Evolutionary conservation across 2,888 invertebrate species (phyloP).

Genomic region (Operophtera brumata): DNA sequence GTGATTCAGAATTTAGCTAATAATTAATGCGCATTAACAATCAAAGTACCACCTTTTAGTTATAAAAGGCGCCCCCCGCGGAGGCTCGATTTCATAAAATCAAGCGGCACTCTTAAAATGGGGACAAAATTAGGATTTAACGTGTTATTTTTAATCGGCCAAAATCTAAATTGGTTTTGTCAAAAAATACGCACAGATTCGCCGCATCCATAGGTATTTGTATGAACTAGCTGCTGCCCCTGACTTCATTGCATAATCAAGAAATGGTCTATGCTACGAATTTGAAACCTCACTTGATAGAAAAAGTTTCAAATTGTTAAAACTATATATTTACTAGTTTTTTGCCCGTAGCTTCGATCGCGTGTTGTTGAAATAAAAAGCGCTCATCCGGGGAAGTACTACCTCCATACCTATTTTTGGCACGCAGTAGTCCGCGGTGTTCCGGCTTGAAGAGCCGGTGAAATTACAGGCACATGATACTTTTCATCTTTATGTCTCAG

Average conservation of each 20-base stretch:
- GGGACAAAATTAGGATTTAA: constrained; percentile 27
- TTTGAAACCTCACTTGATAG: too few relatives aligned
- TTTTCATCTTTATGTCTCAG: too few relatives aligned
- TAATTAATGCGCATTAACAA: constrained; percentile 17
- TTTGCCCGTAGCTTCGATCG: too few relatives aligned
- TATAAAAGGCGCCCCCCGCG: constrained; percentile 18
- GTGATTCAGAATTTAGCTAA: constrained; percentile 16
- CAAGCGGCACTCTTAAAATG: neutral
- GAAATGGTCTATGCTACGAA: too few relatives aligned
- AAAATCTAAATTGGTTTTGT: constrained; percentile 39
- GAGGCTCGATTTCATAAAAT: constrained; percentile 7
- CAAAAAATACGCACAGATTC: constrained; percentile 22
- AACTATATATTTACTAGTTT: too few relatives aligned
- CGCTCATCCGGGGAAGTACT: too few relatives aligned
- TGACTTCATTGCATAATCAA: neutral
- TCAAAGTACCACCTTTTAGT: constrained; percentile 17
- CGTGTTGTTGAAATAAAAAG: too few relatives aligned
- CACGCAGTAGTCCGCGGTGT: too few relatives aligned
- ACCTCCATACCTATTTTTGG: too few relatives aligned
- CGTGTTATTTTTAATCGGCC: constrained; percentile 38
- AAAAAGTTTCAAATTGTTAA: too few relatives aligned
- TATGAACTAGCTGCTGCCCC: neutral
- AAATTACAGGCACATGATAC: too few relatives aligned
- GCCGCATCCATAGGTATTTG: constrained; percentile 33
- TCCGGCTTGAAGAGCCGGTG: too few relatives aligned